Percentiles rank a stretch among this genome's conserved stretches.
These are phyloP conservation scores for Manduca sexta DNA, from an alignment of 1,140 invertebrate species.

Conservation along the genomic window DNA sequence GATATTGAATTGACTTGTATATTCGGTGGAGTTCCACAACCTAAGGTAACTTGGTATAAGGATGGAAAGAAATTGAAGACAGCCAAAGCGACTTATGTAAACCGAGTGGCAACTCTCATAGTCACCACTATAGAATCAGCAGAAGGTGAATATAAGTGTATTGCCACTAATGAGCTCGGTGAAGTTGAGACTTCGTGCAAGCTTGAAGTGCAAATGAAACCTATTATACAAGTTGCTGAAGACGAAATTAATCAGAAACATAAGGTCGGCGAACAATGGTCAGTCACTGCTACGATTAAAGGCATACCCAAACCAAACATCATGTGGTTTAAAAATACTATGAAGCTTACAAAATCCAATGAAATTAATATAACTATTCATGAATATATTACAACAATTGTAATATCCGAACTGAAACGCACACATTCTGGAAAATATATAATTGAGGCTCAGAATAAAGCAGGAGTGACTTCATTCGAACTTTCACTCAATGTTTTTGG, in stretches of 20 bases:
- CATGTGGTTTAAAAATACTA: conserved; percentile 78
- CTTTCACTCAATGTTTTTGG: conserved; percentile 86
- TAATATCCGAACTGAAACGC: conserved; percentile 75
- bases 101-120: conserved; percentile 81
- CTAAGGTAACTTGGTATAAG: conserved; percentile 87
- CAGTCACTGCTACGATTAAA: conserved; percentile 74
- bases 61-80: conserved; percentile 74
- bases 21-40: conserved; percentile 87
- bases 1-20: conserved; percentile 81
- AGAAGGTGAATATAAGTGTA: conserved; percentile 81
- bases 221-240: conserved; percentile 76
- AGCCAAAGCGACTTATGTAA: conserved; percentile 79
- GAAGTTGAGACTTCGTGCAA: conserved; percentile 79
- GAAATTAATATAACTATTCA: conserved; percentile 74
- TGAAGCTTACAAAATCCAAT: conserved; percentile 64
- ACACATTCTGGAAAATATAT: conserved; percentile 79
- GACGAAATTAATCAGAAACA: conserved; percentile 76
- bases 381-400: conserved; percentile 76
- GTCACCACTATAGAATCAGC: conserved; percentile 79
- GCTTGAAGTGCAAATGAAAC: conserved; percentile 79
- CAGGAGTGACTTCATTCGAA: conserved; percentile 81
- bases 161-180: conserved; percentile 83
- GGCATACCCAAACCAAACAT: conserved; percentile 81
- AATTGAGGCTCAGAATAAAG: conserved; percentile 78
- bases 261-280: conserved; percentile 76